Evolutionary conservation across 2,797 vertebrate genomes (phyloP), one percentile per base, ranked within the genome.

Genomic region (Intellagama lesueurii): DNA sequence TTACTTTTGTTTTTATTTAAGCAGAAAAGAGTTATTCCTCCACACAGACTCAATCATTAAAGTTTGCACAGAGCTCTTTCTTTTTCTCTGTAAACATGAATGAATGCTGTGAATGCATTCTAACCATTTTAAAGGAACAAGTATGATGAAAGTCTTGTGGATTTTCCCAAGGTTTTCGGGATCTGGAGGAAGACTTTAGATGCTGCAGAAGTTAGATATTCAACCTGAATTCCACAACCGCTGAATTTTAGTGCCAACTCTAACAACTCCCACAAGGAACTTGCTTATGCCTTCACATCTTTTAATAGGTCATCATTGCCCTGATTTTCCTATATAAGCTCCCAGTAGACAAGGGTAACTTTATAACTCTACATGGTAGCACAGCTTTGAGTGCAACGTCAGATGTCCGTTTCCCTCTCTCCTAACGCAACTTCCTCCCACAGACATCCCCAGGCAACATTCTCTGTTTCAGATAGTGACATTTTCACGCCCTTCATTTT

Each of bases 231-330:
- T 85, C 30, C 19, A 47, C 17, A 78, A 30, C 26, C n/a, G 4
- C 52, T 16, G n/a, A 81, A 81, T 78, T 86, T 86, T 64, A 68
- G 16, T 75, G 89, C 28, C 11, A 7, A 84, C 47, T 77, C 68
- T 75, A n/a, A 68, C 85, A 72, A 68, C n/a, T 72, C 14, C 77
- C 1, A 4, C 28, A 16, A 66, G 40, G 11, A 72, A 14, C 66
- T 83, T 77, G 9, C 2, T 56, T 78, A 44, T 16, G 44, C 1
- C 64, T 35, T 68, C 28, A 80, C 28, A 76, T 72, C 28, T 17
- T 0, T 0, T n/a, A 14, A 28, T 79, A 69, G 28, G 1, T 87
- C n/a, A 88, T 78, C 28, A 22, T 69, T 84, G 24, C 11, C 73
- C 60, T 88, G 30, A 30, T 83, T 83, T 49, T 52, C 68, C 60